Evolutionary conservation across 2,888 invertebrate species (phyloP).

Genomic region (Aethes cnicana): DNA sequence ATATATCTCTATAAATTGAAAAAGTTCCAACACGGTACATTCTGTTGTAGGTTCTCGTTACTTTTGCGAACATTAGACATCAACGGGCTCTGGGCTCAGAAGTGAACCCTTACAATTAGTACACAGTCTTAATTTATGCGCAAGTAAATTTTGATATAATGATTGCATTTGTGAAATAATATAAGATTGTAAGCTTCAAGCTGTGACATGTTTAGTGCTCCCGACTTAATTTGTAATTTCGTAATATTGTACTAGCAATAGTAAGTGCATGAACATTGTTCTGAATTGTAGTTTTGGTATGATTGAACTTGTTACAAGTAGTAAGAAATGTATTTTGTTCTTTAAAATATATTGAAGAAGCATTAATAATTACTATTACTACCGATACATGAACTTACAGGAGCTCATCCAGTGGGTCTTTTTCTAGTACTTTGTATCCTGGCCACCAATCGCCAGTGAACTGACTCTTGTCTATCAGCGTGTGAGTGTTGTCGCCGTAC

Average conservation of each 20-base stretch:
- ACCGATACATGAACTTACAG: slow-evolving; percentile 74
- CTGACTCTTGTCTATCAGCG: slow-evolving; percentile 92
- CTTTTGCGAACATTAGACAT: too few species aligned
- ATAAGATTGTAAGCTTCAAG: slow-evolving; percentile 54
- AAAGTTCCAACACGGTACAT: too few species aligned
- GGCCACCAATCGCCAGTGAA: slow-evolving; percentile 95
- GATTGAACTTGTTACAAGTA: slow-evolving; percentile 77
- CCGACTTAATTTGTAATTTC: slow-evolving; percentile 62
- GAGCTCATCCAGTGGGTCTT: slow-evolving; percentile 82
- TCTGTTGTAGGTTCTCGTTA: too few species aligned
- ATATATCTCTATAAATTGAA: too few species aligned
- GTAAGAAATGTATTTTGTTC: slow-evolving; percentile 80
- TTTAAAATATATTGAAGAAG: slow-evolving; percentile 77
- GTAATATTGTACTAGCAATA: slow-evolving; percentile 57
- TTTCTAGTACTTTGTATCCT: slow-evolving; percentile 84
- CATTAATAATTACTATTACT: slow-evolving; percentile 32
- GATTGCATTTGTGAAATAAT: slow-evolving; percentile 41
- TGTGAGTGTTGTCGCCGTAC: slow-evolving; percentile 99
- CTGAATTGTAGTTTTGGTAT: slow-evolving; percentile 72
- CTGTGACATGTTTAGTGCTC: slow-evolving; percentile 57
- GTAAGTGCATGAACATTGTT: slow-evolving; percentile 54
- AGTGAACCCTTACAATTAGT: too few species aligned
- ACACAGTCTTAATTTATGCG: too few species aligned
- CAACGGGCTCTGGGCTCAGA: too few species aligned
- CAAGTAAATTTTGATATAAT: slow-evolving; percentile 49